Evolutionary conservation across 2,888 invertebrate species (phyloP).

Genomic region (Caenorhabditis parvicauda): DNA sequence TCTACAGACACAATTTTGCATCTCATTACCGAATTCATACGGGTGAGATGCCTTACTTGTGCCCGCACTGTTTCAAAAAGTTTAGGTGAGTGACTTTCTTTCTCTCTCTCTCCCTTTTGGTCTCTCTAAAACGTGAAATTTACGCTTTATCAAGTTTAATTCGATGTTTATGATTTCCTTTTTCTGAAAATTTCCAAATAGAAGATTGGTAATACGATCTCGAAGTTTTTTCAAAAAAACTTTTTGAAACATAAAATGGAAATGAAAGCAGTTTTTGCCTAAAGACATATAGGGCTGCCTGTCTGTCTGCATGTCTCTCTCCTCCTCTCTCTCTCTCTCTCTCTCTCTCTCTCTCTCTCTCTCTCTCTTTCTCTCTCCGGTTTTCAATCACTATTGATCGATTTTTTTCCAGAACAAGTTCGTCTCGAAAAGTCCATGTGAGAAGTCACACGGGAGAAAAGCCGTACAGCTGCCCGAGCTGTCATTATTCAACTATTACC

Average conservation of each 20-base stretch:
- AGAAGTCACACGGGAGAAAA: slow-evolving; percentile 59
- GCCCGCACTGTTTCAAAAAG: slow-evolving; percentile 50
- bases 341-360: neutral
- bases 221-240: too few relatives aligned
- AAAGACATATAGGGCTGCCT: too few relatives aligned
- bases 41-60: slow-evolving; percentile 57
- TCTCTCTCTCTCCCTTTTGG: neutral
- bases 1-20: slow-evolving; percentile 58
- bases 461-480: slow-evolving; percentile 54
- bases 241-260: too few relatives aligned
- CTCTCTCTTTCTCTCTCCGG: too few relatives aligned
- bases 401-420: slow-evolving; percentile 48
- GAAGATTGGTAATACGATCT: too few relatives aligned
- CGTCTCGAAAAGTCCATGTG: slow-evolving; percentile 54
- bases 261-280: too few relatives aligned
- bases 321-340: neutral
- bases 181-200: too few relatives aligned
- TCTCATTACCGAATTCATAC: slow-evolving; percentile 61
- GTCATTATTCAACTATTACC: slow-evolving; percentile 54
- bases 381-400: too few relatives aligned
- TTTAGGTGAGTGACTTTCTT: slow-evolving; percentile 40
- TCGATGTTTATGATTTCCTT: too few relatives aligned
- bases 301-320: too few relatives aligned
- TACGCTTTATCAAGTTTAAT: too few relatives aligned
- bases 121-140: too few relatives aligned